A percentile compares a stretch with the other conserved stretches of the same genome.
Evolutionary conservation across 23 tunicate genomes (phyloP).

Genomic region (Ciona savignyi): DNA sequence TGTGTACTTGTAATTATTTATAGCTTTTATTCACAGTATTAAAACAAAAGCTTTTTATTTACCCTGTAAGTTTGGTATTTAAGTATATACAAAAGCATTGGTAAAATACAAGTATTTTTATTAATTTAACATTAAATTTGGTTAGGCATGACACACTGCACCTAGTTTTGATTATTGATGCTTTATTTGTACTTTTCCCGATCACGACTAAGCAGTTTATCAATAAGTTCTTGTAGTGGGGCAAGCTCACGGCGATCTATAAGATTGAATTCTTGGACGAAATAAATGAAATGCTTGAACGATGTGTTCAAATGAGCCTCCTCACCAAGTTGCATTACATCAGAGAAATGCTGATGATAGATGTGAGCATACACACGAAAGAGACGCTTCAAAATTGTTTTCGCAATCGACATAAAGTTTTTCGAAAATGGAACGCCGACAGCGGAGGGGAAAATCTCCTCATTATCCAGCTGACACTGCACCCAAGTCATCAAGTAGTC

Average conservation of each 20-base stretch:
- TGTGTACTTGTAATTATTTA: too few species aligned
- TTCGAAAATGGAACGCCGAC: conserved; percentile 94
- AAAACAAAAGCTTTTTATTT: too few species aligned
- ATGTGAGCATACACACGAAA: conserved; percentile 98
- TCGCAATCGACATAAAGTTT: conserved; percentile 81
- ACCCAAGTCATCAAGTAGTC: conserved; percentile 99
- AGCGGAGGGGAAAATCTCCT: conserved; percentile 80
- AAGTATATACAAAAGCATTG: too few species aligned
- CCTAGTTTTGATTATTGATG: background rate
- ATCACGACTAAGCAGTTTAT: conserved; percentile 75
- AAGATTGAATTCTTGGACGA: conserved; percentile 87
- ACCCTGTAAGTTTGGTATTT: too few species aligned
- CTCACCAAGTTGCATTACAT: conserved; percentile 74
- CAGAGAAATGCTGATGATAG: conserved; percentile 92
- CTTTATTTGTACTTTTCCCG: conserved; percentile 69
- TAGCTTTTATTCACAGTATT: too few species aligned
- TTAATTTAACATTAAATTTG: too few species aligned
- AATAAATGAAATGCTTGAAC: conserved; percentile 94
- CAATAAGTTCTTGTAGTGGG: conserved; percentile 89
- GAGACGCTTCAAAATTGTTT: conserved; percentile 83
- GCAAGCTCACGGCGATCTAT: conserved; percentile 86
- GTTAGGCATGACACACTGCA: too few species aligned
- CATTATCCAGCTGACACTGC: conserved; percentile 89
- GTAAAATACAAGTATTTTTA: too few species aligned
- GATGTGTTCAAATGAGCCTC: conserved; percentile 97